These are phyloP conservation scores for Callosobruchus maculatus DNA, from an alignment of 2,888 invertebrate genomes.

Conservation along the genomic window DNA sequence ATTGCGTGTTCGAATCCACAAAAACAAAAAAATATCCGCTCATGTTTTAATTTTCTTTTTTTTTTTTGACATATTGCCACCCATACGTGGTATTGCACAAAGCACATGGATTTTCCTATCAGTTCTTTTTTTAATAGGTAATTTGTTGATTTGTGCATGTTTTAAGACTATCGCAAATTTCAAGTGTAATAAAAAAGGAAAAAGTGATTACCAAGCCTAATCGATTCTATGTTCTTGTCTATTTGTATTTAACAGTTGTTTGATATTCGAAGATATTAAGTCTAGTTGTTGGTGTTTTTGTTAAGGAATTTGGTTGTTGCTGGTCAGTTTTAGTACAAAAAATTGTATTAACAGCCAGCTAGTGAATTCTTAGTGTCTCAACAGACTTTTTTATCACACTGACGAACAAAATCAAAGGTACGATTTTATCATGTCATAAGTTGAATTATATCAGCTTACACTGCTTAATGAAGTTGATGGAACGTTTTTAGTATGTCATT, in stretches of 20 bases:
- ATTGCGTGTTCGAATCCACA: too few relatives aligned
- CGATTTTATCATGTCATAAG: neutral
- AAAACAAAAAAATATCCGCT: too few relatives aligned
- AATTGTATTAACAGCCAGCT: constrained; percentile 31
- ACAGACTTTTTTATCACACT: neutral
- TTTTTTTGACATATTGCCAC: too few relatives aligned
- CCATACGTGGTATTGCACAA: too few relatives aligned
- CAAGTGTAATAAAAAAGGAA: neutral
- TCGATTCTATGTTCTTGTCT: neutral
- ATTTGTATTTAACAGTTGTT: neutral
- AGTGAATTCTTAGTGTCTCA: neutral
- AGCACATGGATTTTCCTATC: too few relatives aligned
- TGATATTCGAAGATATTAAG: constrained; percentile 1
- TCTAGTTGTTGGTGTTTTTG: constrained; percentile 26
- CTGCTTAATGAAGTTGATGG: neutral
- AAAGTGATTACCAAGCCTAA: neutral
- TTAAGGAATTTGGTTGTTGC: constrained; percentile 43
- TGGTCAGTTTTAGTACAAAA: constrained; percentile 49
- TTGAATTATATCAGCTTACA: neutral
- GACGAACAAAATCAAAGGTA: neutral
- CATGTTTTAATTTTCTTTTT: too few relatives aligned
- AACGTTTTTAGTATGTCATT: neutral
- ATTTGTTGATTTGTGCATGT: too few relatives aligned
- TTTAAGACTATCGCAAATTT: too few relatives aligned
- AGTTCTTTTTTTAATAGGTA: too few relatives aligned